Percentiles rank a stretch among this genome's conserved stretches.
These are phyloP conservation scores for Pangasius larnaudii DNA, from an alignment of 2,797 vertebrate species.

Conservation along the genomic window DNA sequence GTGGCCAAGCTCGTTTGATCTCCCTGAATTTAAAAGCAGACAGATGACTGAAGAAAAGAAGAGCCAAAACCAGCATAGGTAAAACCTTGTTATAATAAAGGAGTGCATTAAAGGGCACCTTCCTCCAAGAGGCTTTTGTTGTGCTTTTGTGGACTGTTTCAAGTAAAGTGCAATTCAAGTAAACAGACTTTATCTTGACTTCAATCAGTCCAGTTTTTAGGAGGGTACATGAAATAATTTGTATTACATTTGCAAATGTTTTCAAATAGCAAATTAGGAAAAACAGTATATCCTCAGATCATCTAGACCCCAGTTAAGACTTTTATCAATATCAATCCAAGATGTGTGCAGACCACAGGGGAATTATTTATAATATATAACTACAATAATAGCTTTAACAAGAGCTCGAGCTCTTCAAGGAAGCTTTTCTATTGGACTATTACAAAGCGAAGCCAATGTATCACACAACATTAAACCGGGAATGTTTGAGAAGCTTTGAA, in stretches of 20 bases:
- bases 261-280: background rate
- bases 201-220: background rate
- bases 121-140: background rate
- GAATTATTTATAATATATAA: constrained; percentile 21
- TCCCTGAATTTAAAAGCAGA: constrained; percentile 13
- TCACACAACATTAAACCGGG: constrained; percentile 2
- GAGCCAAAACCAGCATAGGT: background rate
- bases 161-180: background rate
- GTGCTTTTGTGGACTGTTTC: background rate
- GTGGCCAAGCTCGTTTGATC: constrained; percentile 24
- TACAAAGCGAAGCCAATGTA: constrained; percentile 17
- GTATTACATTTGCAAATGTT: background rate
- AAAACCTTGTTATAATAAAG: constrained; percentile 10
- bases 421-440: constrained; percentile 12
- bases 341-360: background rate
- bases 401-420: constrained; percentile 13
- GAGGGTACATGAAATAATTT: background rate
- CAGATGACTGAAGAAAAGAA: constrained; percentile 17
- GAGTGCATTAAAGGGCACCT: background rate
- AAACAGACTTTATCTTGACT: background rate
- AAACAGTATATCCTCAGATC: background rate
- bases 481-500: constrained; percentile 25
- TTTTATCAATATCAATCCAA: constrained; percentile 8
- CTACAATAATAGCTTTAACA: constrained; percentile 30
- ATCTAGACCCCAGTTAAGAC: background rate